Percentiles rank a stretch among this genome's conserved stretches.
These are phyloP conservation scores for Hemiscyllium ocellatum DNA, from an alignment of 2,113 vertebrate species.

Conservation along the genomic window DNA sequence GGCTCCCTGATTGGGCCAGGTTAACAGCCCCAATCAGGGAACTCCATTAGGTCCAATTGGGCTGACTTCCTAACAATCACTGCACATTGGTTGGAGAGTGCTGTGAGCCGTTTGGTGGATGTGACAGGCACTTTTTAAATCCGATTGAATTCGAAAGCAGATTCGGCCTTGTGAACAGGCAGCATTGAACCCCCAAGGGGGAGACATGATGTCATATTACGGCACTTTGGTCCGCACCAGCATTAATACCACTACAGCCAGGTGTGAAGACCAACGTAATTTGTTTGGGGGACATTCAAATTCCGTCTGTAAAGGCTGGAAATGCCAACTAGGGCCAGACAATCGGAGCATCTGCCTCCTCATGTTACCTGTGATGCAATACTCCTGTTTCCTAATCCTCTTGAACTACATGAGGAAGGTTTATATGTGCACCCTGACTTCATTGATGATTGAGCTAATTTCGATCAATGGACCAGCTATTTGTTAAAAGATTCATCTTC, in stretches of 20 bases:
- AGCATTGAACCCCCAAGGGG: background rate
- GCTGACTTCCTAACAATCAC: too few relatives aligned
- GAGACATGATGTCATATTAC: background rate
- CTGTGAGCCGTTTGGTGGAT: background rate
- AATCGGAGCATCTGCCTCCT: background rate
- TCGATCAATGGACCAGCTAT: background rate
- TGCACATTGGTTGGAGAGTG: too few relatives aligned
- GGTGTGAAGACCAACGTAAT: background rate
- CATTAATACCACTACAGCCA: background rate
- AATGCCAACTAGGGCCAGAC: background rate
- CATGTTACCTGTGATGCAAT: background rate
- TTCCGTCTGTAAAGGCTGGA: background rate
- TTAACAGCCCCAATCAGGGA: too few relatives aligned
- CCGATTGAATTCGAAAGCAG: background rate
- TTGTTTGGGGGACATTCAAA: background rate
- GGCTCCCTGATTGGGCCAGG: too few relatives aligned
- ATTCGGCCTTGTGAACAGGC: background rate
- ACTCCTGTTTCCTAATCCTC: background rate
- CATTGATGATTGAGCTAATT: background rate
- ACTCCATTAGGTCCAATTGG: too few relatives aligned
- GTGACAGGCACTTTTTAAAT: background rate
- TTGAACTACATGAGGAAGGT: background rate
- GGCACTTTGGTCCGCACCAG: background rate
- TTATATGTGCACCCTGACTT: background rate
- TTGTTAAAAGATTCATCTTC: background rate